phyloP scores from a whole-genome alignment of 2,113 vertebrate genomes.

The Arizona elegans region DNA sequence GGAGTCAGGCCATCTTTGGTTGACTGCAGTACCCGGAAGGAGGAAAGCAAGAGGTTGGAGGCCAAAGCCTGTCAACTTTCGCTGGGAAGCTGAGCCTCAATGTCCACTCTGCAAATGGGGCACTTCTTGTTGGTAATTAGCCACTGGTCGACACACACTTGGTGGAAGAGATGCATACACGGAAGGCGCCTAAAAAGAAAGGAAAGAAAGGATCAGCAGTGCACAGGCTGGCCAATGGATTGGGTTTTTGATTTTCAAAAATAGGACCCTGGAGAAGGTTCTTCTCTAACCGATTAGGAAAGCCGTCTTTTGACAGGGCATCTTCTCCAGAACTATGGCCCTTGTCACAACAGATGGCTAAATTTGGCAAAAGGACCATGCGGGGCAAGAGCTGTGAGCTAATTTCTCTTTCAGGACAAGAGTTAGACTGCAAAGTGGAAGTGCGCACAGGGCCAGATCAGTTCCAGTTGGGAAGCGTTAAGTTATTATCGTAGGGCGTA shows the following conservation, averaged over 20 bases:
- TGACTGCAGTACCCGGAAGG: conserved; percentile 95
- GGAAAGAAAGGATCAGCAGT: neutral
- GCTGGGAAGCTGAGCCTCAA: conserved; percentile 96
- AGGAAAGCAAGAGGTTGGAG: conserved; percentile 63
- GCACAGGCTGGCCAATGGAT: too few relatives aligned
- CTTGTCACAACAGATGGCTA: neutral
- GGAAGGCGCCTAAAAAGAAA: conserved; percentile 85
- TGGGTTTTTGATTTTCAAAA: neutral
- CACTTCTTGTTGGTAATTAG: conserved; percentile 99
- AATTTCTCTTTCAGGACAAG: neutral
- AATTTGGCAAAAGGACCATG: neutral
- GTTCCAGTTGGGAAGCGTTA: too few relatives aligned
- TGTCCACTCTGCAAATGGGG: conserved; percentile 99
- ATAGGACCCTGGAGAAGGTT: neutral
- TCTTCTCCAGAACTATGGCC: neutral
- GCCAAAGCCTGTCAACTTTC: conserved; percentile 95
- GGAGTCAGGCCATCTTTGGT: conserved; percentile 99
- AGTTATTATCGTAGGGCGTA: too few relatives aligned
- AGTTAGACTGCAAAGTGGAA: neutral
- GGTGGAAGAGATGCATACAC: conserved; percentile 99
- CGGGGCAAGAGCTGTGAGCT: neutral
- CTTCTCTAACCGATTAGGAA: neutral
- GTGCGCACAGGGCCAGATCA: neutral
- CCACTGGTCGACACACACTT: conserved; percentile 99
- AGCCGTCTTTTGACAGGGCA: neutral